Evolutionary conservation across 2,113 vertebrate genomes (phyloP), one percentile per base, ranked within the genome.

Genomic region (Lepidothrix coronata): DNA sequence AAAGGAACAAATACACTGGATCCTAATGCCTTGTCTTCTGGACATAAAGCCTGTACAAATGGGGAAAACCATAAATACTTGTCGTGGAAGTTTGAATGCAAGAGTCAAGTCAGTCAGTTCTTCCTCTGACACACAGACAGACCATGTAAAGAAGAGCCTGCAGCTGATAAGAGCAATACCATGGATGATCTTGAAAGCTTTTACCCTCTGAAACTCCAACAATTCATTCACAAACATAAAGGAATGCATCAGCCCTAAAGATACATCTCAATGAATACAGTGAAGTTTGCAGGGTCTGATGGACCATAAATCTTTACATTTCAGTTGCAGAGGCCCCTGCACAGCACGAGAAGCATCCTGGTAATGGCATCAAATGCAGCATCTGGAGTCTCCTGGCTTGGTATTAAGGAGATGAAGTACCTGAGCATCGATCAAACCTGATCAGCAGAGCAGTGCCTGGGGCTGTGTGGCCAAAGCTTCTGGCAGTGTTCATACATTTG

Each of bases 271-370:
- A 0, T 49, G 41, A 68, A 57, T 4, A 24, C 13, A 57, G 44
- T 37, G 48, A 35, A 13, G 8, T 62, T 54, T 33, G 14, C 41
- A 66, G 58, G 41, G 12, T 54, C 31, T 87, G 77, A 49, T 28
- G 57, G 49, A 61, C 44, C 21, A 52, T 0, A 0, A 44, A 37
- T 41, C 52, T 59, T 78, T 43, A 5, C 28, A 18, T 52, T 63
- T 49, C 49, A 30, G 37, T 48, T 54, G 41, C 73, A 90, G 70
- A 58, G 48, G 33, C 39, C 24, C 33, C 25, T 80, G 55, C 73
- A 35, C 30, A 71, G 17, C 0, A 0, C 1, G 1, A 44, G 43
- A 52, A 4, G 14, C 31, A 39, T 70, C 62, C 49, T 79, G 58
- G 48, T 31, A 63, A 35, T 41, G 68, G 57, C 48, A 21, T 57